phyloP scores from a whole-genome alignment of 2,113 vertebrate genomes.

The Bambusicola thoracicus region DNA sequence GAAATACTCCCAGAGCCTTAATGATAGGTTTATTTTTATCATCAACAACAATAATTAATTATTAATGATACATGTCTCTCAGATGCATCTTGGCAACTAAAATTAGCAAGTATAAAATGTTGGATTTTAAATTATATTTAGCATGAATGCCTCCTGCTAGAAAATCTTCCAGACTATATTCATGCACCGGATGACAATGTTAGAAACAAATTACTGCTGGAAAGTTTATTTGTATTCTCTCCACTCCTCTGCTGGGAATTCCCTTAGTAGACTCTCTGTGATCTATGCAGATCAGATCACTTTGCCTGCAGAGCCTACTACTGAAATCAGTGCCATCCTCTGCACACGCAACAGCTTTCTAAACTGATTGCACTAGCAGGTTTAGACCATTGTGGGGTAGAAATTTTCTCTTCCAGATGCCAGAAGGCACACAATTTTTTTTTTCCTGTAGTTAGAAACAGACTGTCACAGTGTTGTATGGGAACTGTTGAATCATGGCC shows the following conservation, averaged over 20 bases:
- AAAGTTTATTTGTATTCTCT: neutral
- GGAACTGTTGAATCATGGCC: too few species aligned
- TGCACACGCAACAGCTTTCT: neutral
- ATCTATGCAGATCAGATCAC: neutral
- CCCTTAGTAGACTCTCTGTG: neutral
- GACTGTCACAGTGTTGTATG: too few species aligned
- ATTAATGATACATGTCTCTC: slow-evolving; percentile 46
- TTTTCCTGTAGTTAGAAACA: neutral
- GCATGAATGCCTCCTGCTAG: neutral
- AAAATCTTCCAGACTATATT: neutral
- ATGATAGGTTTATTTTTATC: slow-evolving; percentile 57
- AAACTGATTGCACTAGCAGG: neutral
- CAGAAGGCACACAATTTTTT: neutral
- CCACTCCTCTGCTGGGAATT: neutral
- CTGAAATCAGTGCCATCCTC: neutral
- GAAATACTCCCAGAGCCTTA: slow-evolving; percentile 47
- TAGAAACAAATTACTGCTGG: neutral
- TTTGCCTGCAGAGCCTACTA: neutral
- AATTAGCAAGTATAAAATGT: slow-evolving; percentile 28
- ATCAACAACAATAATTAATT: slow-evolving; percentile 62
- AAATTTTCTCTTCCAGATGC: neutral
- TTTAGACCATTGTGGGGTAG: neutral
- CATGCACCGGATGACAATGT: neutral
- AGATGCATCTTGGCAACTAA: slow-evolving; percentile 40
- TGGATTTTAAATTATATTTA: slow-evolving; percentile 1